Evolutionary conservation across 2,113 vertebrate species (phyloP), one percentile per base, ranked within the genome.

Genomic region (Siniperca knerii): DNA sequence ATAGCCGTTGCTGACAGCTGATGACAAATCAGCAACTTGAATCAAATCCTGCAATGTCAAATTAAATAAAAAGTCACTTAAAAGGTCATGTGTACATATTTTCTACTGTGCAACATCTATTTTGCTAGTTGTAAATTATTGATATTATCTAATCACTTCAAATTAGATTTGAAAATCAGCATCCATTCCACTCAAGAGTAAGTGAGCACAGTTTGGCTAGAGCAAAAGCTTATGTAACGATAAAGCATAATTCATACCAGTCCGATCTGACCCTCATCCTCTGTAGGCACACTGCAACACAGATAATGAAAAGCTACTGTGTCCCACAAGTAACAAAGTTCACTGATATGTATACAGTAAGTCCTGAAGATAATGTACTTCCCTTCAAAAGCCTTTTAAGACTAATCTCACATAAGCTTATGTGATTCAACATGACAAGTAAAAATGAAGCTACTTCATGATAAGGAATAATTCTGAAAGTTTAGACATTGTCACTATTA

Each of bases 151-250:
- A 75, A 72, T 84, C 60, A 48, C 69, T 76, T 62, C 20, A 23
- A 69, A 85, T 79, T 76, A 20, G 54, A 85, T 76, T 68, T 58
- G 33, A 58, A 71, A 81, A 67, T 68, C 11, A 57, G 42, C 54
- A 75, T 40, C 80, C 16, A 57, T 83, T 75, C 2, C 54, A 58
- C 66, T 79, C 23, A 18, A 33, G 5, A 52, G 37, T 74, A 20
- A 71, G 15, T 81, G 54, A 42, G 57, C 75, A 64, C n/a, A 40
- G 72, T 79, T 79, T 83, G 68, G 62, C 73, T 21, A 2, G 12
- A 77, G 75, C 75, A 67, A 67, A 62, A 79, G 48, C 74, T 79
- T 84, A 82, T 84, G 83, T 40, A 82, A 90, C 37, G 12, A 61
- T 52, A 71, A 42, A 68, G 55, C 64, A 77, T 86, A 54, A 84